Base-by-base conservation (phyloP, 2,113 vertebrate genomes). In the Hiodon tergisus region DNA sequence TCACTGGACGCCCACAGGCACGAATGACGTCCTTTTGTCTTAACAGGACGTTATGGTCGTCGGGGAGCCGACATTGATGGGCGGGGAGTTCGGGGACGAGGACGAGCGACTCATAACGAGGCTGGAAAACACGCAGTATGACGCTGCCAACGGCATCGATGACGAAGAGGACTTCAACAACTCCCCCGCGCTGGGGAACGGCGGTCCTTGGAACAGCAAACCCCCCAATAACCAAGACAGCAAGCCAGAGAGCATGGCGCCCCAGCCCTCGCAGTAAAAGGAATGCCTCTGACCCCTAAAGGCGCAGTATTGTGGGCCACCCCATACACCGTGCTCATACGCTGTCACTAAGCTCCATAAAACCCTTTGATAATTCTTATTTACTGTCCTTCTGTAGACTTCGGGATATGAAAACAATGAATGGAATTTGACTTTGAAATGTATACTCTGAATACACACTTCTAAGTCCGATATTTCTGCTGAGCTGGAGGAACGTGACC, bases 41-140 rank as follows among this genome's bases (percentile, higher is more conserved):
- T 88, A 89, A 86, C 93, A 99, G 97, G 97, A 99, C 83, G 97
- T 99, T 90, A 99, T 99, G 97, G 97, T 99, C 83, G 97, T 99
- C 78, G 97, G 97, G 83, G 97, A 99, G 87, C 97, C 97, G 80
- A 98, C 97, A 83, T 90, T 99, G 88, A 99, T 99, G 97, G 97
- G 97, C 74, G 97, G 97, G 76, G 96, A 98, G 88, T 98, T 99
- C 74, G 97, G 97, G 80, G 96, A 99, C 79, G 97, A 99, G 92
- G 97, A 99, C 3, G 97, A 99, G 92, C 96, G 97, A 83, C 95
- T 99, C 89, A 99, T 99, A 94, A 99, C 97, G 75, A 95, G 97
- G 86, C 93, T 99, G 92, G 97, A 99, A 93, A 99, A 99, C 86
- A 99, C 96, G 74, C 97, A 99, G 85, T 99, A 98, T 75, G 97